A percentile compares a stretch with the other conserved stretches of the same genome.
Evolutionary conservation across 2,888 invertebrate genomes (phyloP).

Genomic region (Erebia aethiops): DNA sequence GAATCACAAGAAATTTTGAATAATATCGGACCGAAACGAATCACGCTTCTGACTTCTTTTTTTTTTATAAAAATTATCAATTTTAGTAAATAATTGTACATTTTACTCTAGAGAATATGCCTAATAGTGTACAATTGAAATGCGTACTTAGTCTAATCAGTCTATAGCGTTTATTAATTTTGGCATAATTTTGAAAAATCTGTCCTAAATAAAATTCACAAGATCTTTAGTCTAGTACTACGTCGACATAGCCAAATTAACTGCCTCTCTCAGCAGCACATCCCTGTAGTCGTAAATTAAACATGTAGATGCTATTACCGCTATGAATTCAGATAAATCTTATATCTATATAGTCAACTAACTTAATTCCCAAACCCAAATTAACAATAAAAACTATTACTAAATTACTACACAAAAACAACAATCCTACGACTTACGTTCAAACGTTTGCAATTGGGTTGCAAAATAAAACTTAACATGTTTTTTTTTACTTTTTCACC

Average conservation of each 20-base stretch:
- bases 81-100: slow-evolving; percentile 78
- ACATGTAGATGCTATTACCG: slow-evolving; percentile 73
- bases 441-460: slow-evolving; percentile 70
- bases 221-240: slow-evolving; percentile 50
- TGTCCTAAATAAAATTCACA: slow-evolving; percentile 65
- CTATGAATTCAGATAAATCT: slow-evolving; percentile 81
- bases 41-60: slow-evolving; percentile 67
- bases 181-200: slow-evolving; percentile 67
- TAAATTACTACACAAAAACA: slow-evolving; percentile 78
- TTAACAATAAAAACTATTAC: slow-evolving; percentile 79
- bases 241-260: slow-evolving; percentile 62
- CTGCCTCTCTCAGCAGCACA: slow-evolving; percentile 74
- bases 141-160: slow-evolving; percentile 82
- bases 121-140: slow-evolving; percentile 81
- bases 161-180: slow-evolving; percentile 83
- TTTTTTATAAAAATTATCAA: slow-evolving; percentile 67
- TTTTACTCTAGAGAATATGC: slow-evolving; percentile 79
- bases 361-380: slow-evolving; percentile 82
- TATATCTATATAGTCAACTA: slow-evolving; percentile 77
- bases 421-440: slow-evolving; percentile 73
- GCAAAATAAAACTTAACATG: slow-evolving; percentile 81
- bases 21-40: slow-evolving; percentile 62
- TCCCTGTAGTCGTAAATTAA: slow-evolving; percentile 80
- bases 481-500: slow-evolving; percentile 52
- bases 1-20: slow-evolving; percentile 72